Conservation (phyloP, 2,797 vertebrate genomes). For the Artibeus lituratus region DNA sequence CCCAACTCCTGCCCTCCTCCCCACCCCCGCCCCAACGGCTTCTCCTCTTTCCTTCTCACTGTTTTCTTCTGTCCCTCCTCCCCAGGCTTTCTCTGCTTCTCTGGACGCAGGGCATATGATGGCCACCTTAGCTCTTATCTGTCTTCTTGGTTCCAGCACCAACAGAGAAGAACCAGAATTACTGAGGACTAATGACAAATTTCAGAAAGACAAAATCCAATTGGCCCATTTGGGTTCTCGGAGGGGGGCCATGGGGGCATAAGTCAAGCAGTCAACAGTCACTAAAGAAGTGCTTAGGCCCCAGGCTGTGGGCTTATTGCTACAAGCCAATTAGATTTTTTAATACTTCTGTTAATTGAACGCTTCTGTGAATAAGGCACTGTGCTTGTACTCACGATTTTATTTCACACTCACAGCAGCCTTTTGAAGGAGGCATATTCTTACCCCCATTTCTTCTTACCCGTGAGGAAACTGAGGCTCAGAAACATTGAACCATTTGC, state of each 20-base stretch:
- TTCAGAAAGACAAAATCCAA: not conserved
- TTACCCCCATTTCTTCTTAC: not conserved
- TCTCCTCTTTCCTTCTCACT: not conserved
- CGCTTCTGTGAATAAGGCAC: not conserved
- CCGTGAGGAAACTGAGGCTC: not conserved
- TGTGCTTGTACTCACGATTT: not conserved
- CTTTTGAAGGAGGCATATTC: not conserved
- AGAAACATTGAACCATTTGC: not conserved
- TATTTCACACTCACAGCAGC: not conserved
- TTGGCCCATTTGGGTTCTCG: not conserved
- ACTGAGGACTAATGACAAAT: not conserved
- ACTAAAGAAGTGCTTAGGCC: not conserved
- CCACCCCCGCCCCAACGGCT: accelerated
- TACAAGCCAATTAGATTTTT: not conserved
- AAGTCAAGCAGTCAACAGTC: not conserved
- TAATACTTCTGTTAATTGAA: not conserved
- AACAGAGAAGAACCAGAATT: not conserved
- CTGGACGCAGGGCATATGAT: not conserved
- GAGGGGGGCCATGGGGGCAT: not conserved
- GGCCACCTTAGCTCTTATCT: not conserved
- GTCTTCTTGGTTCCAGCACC: not conserved
- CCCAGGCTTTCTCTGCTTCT: not conserved
- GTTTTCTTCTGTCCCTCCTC: not conserved
- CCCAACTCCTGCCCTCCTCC: not conserved
- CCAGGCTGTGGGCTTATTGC: not conserved